phyloP scores from a whole-genome alignment of 2,113 vertebrate species.

The Rhipidura dahli region DNA sequence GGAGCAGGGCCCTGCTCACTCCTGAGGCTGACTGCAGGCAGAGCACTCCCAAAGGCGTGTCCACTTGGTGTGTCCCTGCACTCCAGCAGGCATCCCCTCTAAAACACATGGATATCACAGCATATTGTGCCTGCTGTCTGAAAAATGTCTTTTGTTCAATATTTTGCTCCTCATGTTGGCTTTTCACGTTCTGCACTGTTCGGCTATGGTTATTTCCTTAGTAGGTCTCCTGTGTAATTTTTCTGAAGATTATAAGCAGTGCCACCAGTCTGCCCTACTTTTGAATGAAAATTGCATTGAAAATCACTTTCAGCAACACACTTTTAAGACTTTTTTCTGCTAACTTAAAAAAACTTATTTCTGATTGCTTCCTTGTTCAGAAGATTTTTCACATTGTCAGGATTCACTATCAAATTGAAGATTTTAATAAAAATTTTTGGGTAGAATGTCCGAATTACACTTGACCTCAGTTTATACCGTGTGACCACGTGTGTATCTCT shows the following conservation, averaged over 20 bases:
- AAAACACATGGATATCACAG: fast-evolving
- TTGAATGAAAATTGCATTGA: not conserved
- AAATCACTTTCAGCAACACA: not conserved
- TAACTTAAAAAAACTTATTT: not conserved
- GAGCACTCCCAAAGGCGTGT: fast-evolving
- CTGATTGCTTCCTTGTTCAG: not conserved
- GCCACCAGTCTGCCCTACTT: not conserved
- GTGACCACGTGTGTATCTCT: not conserved
- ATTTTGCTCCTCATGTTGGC: not conserved
- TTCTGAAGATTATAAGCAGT: not conserved
- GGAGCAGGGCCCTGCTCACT: fast-evolving
- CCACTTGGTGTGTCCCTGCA: fast-evolving
- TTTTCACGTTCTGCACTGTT: not conserved
- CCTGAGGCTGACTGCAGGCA: not conserved
- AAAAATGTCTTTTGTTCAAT: not conserved
- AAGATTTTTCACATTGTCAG: not conserved
- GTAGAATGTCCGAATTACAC: not conserved
- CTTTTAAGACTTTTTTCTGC: not conserved
- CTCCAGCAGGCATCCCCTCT: not conserved
- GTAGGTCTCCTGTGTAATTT: not conserved
- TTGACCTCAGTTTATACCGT: not conserved
- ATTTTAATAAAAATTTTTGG: not conserved
- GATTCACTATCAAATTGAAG: not conserved
- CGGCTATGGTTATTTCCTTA: not conserved
- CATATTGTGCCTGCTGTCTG: not conserved